phyloP scores from a whole-genome alignment of 2,113 vertebrate species.

The Bufo gargarizans region DNA sequence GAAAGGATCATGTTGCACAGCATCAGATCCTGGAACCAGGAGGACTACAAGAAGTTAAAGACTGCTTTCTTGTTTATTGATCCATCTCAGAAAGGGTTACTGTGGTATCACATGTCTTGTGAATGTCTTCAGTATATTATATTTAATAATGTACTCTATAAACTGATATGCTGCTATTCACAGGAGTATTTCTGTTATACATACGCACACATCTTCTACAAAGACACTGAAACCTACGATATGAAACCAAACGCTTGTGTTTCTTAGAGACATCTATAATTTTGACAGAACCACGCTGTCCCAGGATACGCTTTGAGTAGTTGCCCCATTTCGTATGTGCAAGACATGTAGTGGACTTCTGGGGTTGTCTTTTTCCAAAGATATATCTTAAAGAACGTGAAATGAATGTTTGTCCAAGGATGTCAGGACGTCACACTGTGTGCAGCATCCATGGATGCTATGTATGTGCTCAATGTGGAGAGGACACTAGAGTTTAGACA shows the following conservation, averaged over 20 bases:
- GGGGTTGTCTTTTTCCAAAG: background rate
- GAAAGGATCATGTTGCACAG: too few species aligned
- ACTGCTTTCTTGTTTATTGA: too few species aligned
- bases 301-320: background rate
- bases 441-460: background rate
- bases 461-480: background rate
- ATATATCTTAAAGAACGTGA: background rate
- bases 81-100: too few species aligned
- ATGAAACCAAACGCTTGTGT: background rate
- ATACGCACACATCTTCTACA: background rate
- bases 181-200: background rate
- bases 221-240: background rate
- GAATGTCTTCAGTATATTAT: background rate
- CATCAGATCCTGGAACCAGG: too few species aligned
- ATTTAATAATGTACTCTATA: background rate
- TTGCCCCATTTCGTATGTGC: background rate
- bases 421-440: background rate
- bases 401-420: background rate
- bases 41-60: too few species aligned
- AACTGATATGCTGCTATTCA: background rate
- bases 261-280: background rate
- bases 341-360: background rate
- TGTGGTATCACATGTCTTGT: too few species aligned
- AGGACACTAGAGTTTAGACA: conserved; percentile 15
- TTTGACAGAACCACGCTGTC: background rate